Evolutionary conservation across 2,113 vertebrate species (phyloP), one percentile per base, ranked within the genome.

Genomic region (Thamnaconus septentrionalis): DNA sequence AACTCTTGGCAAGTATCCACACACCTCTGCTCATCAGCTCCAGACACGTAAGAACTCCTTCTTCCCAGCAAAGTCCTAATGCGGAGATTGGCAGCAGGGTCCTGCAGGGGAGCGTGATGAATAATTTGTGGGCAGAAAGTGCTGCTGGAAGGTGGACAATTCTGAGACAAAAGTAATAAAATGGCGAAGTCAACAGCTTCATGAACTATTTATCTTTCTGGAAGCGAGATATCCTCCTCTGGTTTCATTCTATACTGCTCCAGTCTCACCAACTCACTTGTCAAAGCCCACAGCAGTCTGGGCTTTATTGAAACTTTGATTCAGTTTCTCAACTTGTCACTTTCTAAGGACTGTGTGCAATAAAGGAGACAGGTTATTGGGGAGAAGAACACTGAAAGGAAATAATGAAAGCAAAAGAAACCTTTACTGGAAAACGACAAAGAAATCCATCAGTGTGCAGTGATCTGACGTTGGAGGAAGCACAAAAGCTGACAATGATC

Each of bases 221-320:
- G 76, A 83, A 81, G 73, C 41, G 81, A 87, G 83, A 83, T 78
- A 76, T 87, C 81, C 70, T 85, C 79, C 78, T 73, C 71, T 69
- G 73, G 73, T 69, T 77, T 66, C 44, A 63, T 63, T 78, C 80
- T 71, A 69, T 64, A 73, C 75, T 64, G 61, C 55, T 79, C 73
- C 47, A 71, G 76, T 83, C 79, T 61, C 73, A 79, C 84, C 79
- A 81, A 49, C 83, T 79, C 71, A 74, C 80, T 83, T 82, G 85
- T 91, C 88, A 90, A 82, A 84, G 81, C 82, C 83, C 66, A 81
- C 75, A 85, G 89, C 79, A 48, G 78, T 76, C 75, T 67, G 59
- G 73, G 66, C 84, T 88, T 92, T 91, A 91, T 87, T 91, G 85
- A 89, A 88, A 88, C 83, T 88, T 86, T 86, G 84, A 90, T 90